Evolutionary conservation across 2,888 invertebrate genomes (phyloP), one percentile per base, ranked within the genome.

Genomic region (Machimus atricapillus): DNA sequence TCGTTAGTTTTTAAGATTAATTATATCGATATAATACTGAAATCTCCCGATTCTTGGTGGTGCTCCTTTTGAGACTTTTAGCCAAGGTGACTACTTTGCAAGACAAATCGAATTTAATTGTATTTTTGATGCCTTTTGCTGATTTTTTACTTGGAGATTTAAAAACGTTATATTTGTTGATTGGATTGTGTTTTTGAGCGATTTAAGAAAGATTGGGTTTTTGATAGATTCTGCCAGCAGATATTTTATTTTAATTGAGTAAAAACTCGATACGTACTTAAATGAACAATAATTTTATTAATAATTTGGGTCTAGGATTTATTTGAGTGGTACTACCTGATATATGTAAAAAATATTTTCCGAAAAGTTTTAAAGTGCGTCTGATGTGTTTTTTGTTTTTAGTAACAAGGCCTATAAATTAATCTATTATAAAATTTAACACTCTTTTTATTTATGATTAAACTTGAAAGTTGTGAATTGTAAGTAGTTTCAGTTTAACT

Each of bases 91-190:
- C 78, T 78, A 37, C 16, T 56, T 56, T 81, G 81, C 81, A 81
- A 81, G 81, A 81, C 81, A 81, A 81, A 81, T 81, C 81, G 81
- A 81, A 56, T 46, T 79, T 79, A 27, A 31, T 34, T 52, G 27
- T 34, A 56, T 16, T 81, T 81, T 43, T 40, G 66, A 66, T 66
- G 66, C 19, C 66, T 66, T 66, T 66, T 66, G 19, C 66, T 66
- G 66, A 66, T 66, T 66, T 66, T 66, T 27, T 66, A 27, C 66
- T 7, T 19, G 66, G 23, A 66, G 9, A 66, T 66, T 27, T 66
- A 66, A 66, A n/a, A 66, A 19, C n/a, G 9, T 66, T 66, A 66
- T 66, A 66, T 66, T 66, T 66, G 66, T 66, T 66, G 9, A 27
- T 66, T 27, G 66, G 19, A 66, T 66, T 66, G 66, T 56, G 19